A percentile compares a stretch with the other conserved stretches of the same genome.
Conservation (phyloP, 2,113 vertebrate genomes). For the Megaceryle maxima region DNA sequence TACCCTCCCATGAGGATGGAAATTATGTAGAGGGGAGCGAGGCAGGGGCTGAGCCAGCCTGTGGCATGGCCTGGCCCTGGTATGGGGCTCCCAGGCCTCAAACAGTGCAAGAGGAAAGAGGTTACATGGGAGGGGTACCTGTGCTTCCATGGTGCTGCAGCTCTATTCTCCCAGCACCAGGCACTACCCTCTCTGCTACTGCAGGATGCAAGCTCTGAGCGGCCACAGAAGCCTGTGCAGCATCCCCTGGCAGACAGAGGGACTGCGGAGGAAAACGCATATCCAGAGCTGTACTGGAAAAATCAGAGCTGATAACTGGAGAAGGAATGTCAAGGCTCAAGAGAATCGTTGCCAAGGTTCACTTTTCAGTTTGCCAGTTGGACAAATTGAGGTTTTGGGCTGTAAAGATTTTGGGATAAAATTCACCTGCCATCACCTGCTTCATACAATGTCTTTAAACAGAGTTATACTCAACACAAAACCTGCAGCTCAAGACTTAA, state of each 20-base stretch:
- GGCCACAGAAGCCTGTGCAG: fast-evolving
- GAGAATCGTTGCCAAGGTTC: neutral
- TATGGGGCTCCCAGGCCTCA: neutral
- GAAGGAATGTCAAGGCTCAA: neutral
- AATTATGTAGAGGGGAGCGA: fast-evolving
- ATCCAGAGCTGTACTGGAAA: neutral
- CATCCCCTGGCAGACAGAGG: neutral
- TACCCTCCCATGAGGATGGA: fast-evolving
- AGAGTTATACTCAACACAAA: neutral
- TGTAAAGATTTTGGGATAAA: neutral
- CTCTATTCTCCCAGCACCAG: neutral
- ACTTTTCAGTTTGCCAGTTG: neutral
- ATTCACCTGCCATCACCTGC: neutral
- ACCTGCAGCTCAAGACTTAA: neutral
- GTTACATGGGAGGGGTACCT: neutral
- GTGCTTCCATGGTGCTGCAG: fast-evolving
- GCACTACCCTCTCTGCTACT: fast-evolving
- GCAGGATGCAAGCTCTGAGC: neutral
- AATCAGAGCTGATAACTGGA: neutral
- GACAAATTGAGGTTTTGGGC: neutral
- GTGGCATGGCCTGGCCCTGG: fast-evolving
- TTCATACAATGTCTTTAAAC: neutral
- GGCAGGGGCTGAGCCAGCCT: neutral
- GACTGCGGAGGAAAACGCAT: neutral
- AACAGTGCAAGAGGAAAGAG: neutral